Base-by-base conservation (phyloP, 2,888 invertebrate genomes). In the Caenorhabditis macrosperma region DNA sequence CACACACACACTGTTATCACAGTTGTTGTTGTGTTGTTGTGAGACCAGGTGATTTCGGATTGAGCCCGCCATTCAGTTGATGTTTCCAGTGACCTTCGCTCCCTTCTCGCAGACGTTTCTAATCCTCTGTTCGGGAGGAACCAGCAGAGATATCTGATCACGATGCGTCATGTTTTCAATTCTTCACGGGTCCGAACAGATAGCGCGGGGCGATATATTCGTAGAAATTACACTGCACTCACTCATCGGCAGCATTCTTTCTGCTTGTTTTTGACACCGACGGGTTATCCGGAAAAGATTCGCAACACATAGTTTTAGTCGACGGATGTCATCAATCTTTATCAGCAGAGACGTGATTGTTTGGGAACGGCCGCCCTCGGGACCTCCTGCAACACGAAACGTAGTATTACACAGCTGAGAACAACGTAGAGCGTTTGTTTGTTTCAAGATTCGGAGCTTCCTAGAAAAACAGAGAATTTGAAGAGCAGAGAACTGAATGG, bases 341-440 rank as follows among this genome's bases (percentile, higher is more conserved):
- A 74, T 74, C 74, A 64, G 55, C 44, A 15, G 22, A n/a, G 33
- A 6, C 10, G 24, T n/a, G 38, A 12, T 46, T 48, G 57, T 59
- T 68, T 57, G 22, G 71, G 74, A 74, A 74, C 74, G 74, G 59
- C 64, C 74, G 74, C 63, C 74, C 57, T 41, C 57, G 55, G 63
- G 72, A 44, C 63, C 71, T 55, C 52, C 63, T 57, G 64, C 74
- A 74, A 72, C 61, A 26, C 30, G 48, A 72, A 63, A 50, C 74
- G 64, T 64, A 74, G 64, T 64, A 74, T 74, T 74, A 74, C 74
- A 74, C 64, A 55, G 46, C 28, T n/a, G 30, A 28, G 15, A 54
- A 6, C 9, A 20, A 61, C 50, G 52, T 57, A 30, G 54, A 54
- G 17, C 20, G 30, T 57, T 64, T 74, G 74, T 74, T 74, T 64